Evolutionary conservation across 1,140 invertebrate species (phyloP), one percentile per base, ranked within the genome.

Genomic region (Drosophila murphyi): DNA sequence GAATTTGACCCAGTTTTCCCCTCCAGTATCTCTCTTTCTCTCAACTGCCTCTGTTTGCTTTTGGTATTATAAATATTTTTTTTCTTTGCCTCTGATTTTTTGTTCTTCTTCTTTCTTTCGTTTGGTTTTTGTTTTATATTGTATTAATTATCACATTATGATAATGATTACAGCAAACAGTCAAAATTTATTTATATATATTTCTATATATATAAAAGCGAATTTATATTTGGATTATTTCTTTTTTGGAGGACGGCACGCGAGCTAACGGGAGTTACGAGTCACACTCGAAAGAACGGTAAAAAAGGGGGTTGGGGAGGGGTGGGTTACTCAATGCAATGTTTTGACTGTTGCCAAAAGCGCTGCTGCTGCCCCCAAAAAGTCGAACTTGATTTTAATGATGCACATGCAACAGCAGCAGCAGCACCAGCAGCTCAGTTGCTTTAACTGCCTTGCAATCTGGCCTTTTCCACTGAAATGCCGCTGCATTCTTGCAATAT

Each of bases 121-220:
- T 29, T 31, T 20, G 63, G 37, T 54, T 67, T 32, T 47, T 70
- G 32, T 79, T 74, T 56, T 20, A 20, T 20, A 20, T 52, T 52
- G 80, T 80, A 88, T 89, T 87, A 88, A 88, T 88, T 88, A 89
- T 88, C 85, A 83, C 80, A 83, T 74, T 74, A 74, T n/a, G 55
- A 32, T 37, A 37, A 10, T 79, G 78, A 87, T 87, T 87, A 43
- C 12, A 63, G 56, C 47, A 72, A 12, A 29, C 54, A 37, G 60
- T 35, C 31, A 48, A 20, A 37, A 20, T 20, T 20, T 20, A 20
- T 20, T 20, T 20, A 20, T 20, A 20, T 20, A 20, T 20, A 20
- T 20, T 20, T 20, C 20, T 62, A 56, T 12, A 57, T 6, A 20
- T 29, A 59, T 37, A 54, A 52, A 41, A 61, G 6, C 32, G 35